Evolutionary conservation across 2,888 invertebrate genomes (phyloP).

Genomic region (Merodon equestris): DNA sequence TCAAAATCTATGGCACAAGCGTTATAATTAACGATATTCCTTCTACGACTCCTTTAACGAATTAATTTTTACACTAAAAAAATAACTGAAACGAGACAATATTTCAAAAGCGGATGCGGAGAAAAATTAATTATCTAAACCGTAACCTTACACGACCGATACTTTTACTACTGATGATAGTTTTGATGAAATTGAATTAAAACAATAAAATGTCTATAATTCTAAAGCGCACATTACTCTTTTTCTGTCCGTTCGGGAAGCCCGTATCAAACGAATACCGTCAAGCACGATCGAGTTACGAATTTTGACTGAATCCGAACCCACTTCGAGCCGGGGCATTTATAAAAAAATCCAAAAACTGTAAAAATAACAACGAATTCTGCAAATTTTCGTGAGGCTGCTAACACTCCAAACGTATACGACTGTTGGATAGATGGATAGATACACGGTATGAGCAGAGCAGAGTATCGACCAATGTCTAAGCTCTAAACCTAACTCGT

Average conservation of each 20-base stretch:
- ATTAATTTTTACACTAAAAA: conserved; percentile 19
- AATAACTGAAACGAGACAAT: conserved; percentile 28
- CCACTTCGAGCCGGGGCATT: conserved; percentile 54
- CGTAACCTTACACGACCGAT: conserved; percentile 35
- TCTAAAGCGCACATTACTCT: background rate
- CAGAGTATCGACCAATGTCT: conserved; percentile 16
- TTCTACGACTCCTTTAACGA: background rate
- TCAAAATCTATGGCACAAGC: conserved; percentile 13
- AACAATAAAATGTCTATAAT: background rate
- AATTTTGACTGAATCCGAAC: conserved; percentile 66
- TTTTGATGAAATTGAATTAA: conserved; percentile 16
- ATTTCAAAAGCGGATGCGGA: too few species aligned
- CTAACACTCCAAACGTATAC: conserved; percentile 28
- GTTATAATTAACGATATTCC: background rate
- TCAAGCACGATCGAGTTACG: conserved; percentile 57
- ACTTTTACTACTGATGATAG: too few species aligned
- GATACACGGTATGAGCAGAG: conserved; percentile 1
- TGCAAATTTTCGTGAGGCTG: conserved; percentile 52
- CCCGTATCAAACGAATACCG: conserved; percentile 34
- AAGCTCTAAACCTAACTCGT: conserved; percentile 36
- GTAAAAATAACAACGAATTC: conserved; percentile 55
- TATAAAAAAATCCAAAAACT: conserved; percentile 43
- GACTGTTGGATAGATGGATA: conserved; percentile 20
- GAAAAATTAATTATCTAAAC: background rate
- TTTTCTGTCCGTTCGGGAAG: conserved; percentile 25